These are phyloP conservation scores for Pseudomugil tenellus DNA, from an alignment of 2,797 vertebrate genomes.

Conservation along the genomic window DNA sequence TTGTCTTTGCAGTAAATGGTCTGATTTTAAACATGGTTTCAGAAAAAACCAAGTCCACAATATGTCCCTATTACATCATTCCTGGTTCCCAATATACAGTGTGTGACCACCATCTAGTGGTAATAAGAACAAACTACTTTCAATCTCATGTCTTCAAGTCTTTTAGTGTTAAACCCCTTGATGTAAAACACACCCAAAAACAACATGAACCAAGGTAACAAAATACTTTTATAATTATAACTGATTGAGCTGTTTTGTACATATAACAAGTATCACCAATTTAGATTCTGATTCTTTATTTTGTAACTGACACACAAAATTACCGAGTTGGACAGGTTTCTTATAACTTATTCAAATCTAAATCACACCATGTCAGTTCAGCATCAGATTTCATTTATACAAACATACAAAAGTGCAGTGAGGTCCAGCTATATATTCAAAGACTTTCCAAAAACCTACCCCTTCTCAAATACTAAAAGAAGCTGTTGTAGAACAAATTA, in stretches of 20 bases:
- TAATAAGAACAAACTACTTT: background rate
- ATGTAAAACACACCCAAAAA: background rate
- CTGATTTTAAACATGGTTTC: background rate
- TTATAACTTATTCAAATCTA: constrained; percentile 34
- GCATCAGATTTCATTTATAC: constrained; percentile 50
- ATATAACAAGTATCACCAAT: constrained; percentile 24
- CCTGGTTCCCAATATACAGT: background rate
- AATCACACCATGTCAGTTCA: constrained; percentile 39
- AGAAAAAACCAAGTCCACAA: background rate
- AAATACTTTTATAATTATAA: background rate
- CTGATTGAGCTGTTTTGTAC: constrained; percentile 5
- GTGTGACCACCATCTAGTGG: constrained; percentile 48
- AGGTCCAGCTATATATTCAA: constrained; percentile 33
- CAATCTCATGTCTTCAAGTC: background rate
- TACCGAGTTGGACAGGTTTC: constrained; percentile 29
- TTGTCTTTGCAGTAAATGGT: background rate
- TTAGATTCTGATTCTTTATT: constrained; percentile 21
- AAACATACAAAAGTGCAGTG: constrained; percentile 69
- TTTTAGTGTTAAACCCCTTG: background rate
- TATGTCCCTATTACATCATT: background rate
- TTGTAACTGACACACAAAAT: constrained; percentile 27
- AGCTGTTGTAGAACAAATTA: constrained; percentile 19
- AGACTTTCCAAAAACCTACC: constrained; percentile 2
- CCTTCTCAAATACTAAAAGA: constrained; percentile 42
- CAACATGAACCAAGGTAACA: background rate